Evolutionary conservation across 2,888 invertebrate species (phyloP), one percentile per base, ranked within the genome.

Genomic region (Nemapogon koenigi): DNA sequence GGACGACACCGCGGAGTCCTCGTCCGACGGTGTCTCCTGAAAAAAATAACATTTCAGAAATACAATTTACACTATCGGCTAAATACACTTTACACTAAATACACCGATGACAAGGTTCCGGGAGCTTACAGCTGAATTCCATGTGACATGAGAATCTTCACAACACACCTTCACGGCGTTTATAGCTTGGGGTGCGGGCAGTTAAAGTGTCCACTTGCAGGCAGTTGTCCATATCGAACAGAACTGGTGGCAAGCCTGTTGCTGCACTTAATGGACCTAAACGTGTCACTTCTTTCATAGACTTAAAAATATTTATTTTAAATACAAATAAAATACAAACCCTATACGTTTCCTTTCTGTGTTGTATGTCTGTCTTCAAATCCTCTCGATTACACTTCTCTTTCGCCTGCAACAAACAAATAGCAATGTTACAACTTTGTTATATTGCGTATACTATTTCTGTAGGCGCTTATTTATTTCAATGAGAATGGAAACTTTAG

Each of bases 1-100:
- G 46, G 87, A 87, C 44, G 86, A 86, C 46, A 87, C 70, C 41
- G 86, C 87, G 35, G 86, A 86, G 54, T 87, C 86, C 46, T 82
- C 83, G 65, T 86, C 86, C 47, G 84, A 83, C 52, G 75, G 71
- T 41, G 64, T 60, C 61, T 75, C 75, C 76, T 75, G 54, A 1
- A 50, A 35, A 28, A n/a, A 16, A 33, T n/a, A n/a, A 22, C 22
- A 7, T 22, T 4, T 7, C 22, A 22, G 10, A 10, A 22, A 10
- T 10, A 22, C 22, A 22, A 22, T 7, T 4, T 22, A 22, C 6
- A 7, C 22, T 22, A 7, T 10, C 10, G 22, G 22, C 22, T 22
- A n/a, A n/a, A n/a, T n/a, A n/a, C n/a, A n/a, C n/a, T n/a, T n/a
- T n/a, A n/a, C n/a, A n/a, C n/a, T n/a, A n/a, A n/a, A n/a, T n/a